Evolutionary conservation across 2,888 invertebrate species (phyloP).

Genomic region (Agonum fuliginosum): DNA sequence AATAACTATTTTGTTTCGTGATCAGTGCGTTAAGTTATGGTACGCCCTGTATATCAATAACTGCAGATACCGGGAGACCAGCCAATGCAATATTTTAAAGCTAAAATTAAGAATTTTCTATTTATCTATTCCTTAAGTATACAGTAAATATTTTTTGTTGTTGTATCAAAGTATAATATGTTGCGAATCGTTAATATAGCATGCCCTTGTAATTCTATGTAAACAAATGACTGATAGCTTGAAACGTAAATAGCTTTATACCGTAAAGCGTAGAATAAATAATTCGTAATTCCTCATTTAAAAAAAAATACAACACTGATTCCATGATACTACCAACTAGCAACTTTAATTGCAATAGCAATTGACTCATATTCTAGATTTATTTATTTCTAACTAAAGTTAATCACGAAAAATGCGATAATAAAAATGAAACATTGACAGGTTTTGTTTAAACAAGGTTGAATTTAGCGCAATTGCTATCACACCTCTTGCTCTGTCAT

Average conservation of each 20-base stretch:
- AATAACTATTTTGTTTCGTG: too few relatives aligned
- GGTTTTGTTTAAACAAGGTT: too few relatives aligned
- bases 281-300: not conserved
- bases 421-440: not conserved
- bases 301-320: not conserved
- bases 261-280: not conserved
- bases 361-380: not conserved
- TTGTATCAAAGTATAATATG: too few relatives aligned
- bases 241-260: not conserved
- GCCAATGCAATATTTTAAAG: too few relatives aligned
- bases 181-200: not conserved
- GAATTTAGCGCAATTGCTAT: too few relatives aligned
- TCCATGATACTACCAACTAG: not conserved
- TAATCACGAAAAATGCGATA: not conserved
- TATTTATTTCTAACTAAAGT: not conserved
- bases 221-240: constrained; percentile 15
- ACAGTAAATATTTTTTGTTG: too few relatives aligned
- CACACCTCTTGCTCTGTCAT: not conserved
- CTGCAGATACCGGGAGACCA: too few relatives aligned
- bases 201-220: constrained; percentile 7
- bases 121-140: too few relatives aligned
- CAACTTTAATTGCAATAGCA: not conserved
- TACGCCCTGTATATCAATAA: too few relatives aligned
- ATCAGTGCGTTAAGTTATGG: too few relatives aligned
- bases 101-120: too few relatives aligned